Conservation (phyloP, 2,113 vertebrate genomes). For the Leptocoma aspasia region DNA sequence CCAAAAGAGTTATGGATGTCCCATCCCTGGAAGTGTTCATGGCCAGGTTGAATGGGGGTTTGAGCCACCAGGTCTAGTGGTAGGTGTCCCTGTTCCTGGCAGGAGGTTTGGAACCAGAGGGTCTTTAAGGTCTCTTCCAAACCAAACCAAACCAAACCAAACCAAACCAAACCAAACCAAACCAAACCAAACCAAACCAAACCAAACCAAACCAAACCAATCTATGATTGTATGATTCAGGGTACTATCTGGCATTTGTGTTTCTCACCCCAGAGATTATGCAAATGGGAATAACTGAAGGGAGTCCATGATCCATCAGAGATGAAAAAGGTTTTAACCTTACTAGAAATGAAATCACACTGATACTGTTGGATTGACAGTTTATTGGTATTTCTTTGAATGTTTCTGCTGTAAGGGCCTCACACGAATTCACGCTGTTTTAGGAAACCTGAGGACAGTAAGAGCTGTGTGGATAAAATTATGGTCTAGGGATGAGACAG, state of each 20-base stretch:
- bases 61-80: not conserved
- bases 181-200: too few relatives aligned
- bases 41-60: not conserved
- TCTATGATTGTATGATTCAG: not conserved
- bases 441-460: not conserved
- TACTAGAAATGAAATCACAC: not conserved
- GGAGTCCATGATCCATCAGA: not conserved
- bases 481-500: not conserved
- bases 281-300: not conserved
- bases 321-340: not conserved
- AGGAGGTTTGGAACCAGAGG: not conserved
- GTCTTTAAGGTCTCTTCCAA: not conserved
- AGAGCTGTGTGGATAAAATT: not conserved
- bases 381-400: not conserved
- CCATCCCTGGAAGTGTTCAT: too few relatives aligned
- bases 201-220: too few relatives aligned
- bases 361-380: accelerated
- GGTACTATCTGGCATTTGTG: not conserved
- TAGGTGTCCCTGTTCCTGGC: too few relatives aligned
- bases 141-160: not conserved
- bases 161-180: too few relatives aligned
- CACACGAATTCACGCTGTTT: not conserved
- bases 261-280: not conserved
- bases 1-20: not conserved
- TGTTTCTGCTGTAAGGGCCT: not conserved